Percentiles rank a stretch among this genome's conserved stretches.
Conservation (phyloP, 2,797 vertebrate genomes). For the Enteromius unitaeniatus region DNA sequence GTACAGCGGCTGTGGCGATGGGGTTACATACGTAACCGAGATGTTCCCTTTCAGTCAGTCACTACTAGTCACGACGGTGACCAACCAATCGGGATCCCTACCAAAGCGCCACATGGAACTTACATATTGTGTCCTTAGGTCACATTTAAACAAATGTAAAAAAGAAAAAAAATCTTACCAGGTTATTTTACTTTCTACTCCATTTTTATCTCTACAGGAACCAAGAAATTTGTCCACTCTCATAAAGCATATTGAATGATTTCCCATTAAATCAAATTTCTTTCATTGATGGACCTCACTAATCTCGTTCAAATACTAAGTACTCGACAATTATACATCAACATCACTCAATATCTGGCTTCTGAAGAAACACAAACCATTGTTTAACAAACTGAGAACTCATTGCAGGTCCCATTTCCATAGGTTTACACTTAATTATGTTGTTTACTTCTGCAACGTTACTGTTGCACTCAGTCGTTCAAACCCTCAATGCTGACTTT, state of each 20-base stretch:
- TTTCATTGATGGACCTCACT: background rate
- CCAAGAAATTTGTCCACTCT: background rate
- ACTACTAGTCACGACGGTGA: too few relatives aligned
- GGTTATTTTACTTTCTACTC: background rate
- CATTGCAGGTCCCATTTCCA: background rate
- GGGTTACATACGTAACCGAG: too few relatives aligned
- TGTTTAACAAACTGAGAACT: slow-evolving; percentile 6
- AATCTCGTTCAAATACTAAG: background rate
- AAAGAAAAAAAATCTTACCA: too few relatives aligned
- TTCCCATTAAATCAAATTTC: background rate
- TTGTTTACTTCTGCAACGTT: slow-evolving; percentile 4
- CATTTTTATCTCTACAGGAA: background rate
- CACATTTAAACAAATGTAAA: too few relatives aligned
- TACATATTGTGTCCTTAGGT: too few relatives aligned
- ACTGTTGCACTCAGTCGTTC: background rate
- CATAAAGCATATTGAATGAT: background rate
- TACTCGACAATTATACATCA: background rate
- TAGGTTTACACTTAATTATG: slow-evolving; percentile 8
- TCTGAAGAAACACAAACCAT: background rate
- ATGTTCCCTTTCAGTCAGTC: too few relatives aligned
- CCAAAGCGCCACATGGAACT: too few relatives aligned
- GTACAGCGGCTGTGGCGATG: too few relatives aligned
- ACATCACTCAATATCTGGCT: background rate
- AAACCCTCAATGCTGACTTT: slow-evolving; percentile 11
- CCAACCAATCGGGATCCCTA: too few relatives aligned